Percentiles rank a stretch among this genome's conserved stretches.
These are phyloP conservation scores for Corynorhinus townsendii DNA, from an alignment of 2,113 vertebrate genomes.

Conservation along the genomic window DNA sequence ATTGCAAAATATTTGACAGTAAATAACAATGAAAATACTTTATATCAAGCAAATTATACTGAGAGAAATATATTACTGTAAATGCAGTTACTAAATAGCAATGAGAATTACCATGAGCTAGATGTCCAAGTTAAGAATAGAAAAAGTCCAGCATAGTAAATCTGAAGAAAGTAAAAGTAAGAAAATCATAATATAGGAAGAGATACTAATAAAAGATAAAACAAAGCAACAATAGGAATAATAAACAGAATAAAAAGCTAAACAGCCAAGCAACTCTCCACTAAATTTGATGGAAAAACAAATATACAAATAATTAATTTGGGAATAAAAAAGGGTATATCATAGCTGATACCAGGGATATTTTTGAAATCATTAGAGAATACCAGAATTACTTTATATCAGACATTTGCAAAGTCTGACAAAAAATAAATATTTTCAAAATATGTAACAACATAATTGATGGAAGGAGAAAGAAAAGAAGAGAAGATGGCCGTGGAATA, in stretches of 20 bases:
- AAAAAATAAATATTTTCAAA: neutral
- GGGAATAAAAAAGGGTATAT: neutral
- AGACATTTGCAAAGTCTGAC: neutral
- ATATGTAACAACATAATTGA: neutral
- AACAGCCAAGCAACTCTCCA: neutral
- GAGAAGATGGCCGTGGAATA: neutral
- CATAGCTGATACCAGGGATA: neutral
- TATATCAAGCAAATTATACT: neutral
- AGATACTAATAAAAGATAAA: neutral
- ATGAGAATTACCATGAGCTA: neutral
- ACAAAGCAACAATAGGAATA: neutral
- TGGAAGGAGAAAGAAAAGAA: neutral
- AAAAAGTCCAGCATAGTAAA: neutral
- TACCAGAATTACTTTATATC: neutral
- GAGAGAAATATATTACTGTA: neutral
- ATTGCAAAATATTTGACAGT: constrained; percentile 15
- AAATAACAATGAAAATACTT: neutral
- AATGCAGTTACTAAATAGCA: neutral
- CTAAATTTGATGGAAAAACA: neutral
- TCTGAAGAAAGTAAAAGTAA: neutral
- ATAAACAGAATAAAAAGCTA: neutral
- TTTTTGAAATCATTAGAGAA: neutral
- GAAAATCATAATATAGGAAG: neutral
- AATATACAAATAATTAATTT: neutral
- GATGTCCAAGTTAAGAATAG: neutral